Base-by-base conservation (phyloP, 2,888 invertebrate species). In the Drosophila hamatofila region DNA sequence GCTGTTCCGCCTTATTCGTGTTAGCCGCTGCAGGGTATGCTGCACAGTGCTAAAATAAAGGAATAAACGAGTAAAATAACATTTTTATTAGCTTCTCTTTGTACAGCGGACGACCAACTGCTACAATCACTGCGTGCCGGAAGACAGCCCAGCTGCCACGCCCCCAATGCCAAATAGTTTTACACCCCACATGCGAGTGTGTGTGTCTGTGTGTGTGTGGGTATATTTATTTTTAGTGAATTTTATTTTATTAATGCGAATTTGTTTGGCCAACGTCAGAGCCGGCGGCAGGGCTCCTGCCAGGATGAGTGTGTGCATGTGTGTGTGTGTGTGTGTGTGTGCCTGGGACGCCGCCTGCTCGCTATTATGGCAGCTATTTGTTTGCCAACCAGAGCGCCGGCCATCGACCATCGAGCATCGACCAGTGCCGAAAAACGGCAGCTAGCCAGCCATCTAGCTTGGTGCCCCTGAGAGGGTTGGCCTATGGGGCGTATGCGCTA, bases 351-450 rank as follows among this genome's bases (percentile, higher is more conserved):
- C 56, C 65, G 59, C 63, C 63, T 69, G 66, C 64, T 64, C 62
- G 68, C 70, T 78, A 83, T 84, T 84, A 88, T 88, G 82, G 77
- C 75, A 87, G 84, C 73, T 84, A 85, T 85, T 85, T 89, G 80
- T 88, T 89, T 77, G 68, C 83, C 63, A 54, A 39, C 37, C 54
- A 16, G 54, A 54, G 25, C 54, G 37, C 30, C 49, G 37, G 49
- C 49, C 49, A 49, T 49, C 49, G 49, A 49, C 48, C 48, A 48
- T 48, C 48, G 48, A 33, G 49, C 49, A 49, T 51, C 51, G 33
- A 51, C 8, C 51, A 33, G 51, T 30, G 51, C 51, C 49, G 18
- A 51, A 51, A 51, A 51, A 51, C 48, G 49, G 49, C n/a, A 49
- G 49, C 49, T 18, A 48, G 33, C 35, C 7, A 23, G 42, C 12